Base-by-base conservation (phyloP, 2,888 invertebrate species). In the Gandaritis pyraliata region DNA sequence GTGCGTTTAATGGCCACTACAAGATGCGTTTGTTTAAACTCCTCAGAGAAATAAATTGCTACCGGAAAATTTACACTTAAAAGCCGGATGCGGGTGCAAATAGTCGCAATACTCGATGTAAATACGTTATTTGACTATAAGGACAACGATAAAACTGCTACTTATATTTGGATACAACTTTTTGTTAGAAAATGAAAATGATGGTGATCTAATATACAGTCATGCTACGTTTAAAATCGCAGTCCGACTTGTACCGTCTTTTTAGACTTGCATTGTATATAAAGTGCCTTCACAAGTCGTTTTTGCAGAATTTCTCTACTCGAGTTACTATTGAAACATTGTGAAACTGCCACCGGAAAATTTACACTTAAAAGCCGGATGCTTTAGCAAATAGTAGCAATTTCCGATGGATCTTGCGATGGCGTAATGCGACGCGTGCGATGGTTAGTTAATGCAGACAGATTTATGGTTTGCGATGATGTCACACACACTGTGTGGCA, bases 331-430 rank as follows among this genome's bases (percentile, higher is more conserved):
- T 77, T 74, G 70, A 70, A 74, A 70, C 66, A 73, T 71, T 78
- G 74, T 72, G 76, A 75, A 78, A 91, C 88, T 86, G 86, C 87
- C 78, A 86, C 82, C 90, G 90, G 90, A 91, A 90, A 89, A 87
- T 91, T 92, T 90, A 87, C 81, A 88, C 83, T 89, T 90, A 90
- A 91, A 90, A 89, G 87, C 92, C 90, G 92, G 91, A 92, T 85
- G 84, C 78, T 76, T 72, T 70, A 75, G 79, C 83, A 86, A 89
- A 90, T 87, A 87, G 87, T 85, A 75, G 86, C 88, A 84, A 88
- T 90, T 88, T 89, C 90, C 89, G 84, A 87, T 83, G 77, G 84
- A 81, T 84, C 82, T 85, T 81, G 73, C 82, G 82, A 85, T 81
- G 73, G 77, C 71, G 69, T 82, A 83, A 83, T 81, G 83, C 78